phyloP scores from a whole-genome alignment of 2,113 vertebrate species.

The Macheiramphus alcinus region DNA sequence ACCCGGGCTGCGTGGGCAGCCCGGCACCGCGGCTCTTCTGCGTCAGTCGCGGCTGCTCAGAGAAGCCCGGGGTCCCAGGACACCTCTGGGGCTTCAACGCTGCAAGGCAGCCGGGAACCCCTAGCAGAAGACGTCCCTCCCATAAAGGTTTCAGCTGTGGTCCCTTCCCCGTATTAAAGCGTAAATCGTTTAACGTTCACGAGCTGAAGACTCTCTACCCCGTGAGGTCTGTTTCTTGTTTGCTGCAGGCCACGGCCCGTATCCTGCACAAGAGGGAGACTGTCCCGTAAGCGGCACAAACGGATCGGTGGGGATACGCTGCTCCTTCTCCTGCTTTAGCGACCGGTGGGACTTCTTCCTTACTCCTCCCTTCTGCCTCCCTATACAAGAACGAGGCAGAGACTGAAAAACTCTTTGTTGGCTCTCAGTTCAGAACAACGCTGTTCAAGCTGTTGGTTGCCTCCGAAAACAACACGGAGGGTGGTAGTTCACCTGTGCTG shows the following conservation, averaged over 20 bases:
- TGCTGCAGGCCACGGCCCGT: not conserved
- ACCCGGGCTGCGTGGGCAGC: not conserved
- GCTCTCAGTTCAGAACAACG: not conserved
- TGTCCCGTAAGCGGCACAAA: accelerated
- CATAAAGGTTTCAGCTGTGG: not conserved
- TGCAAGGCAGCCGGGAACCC: not conserved
- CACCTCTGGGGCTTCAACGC: not conserved
- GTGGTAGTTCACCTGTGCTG: not conserved
- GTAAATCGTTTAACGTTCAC: not conserved
- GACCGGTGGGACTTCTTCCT: not conserved
- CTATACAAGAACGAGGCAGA: not conserved
- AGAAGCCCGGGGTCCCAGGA: not conserved
- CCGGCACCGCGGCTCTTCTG: not conserved
- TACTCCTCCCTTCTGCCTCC: not conserved
- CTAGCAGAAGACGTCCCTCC: not conserved
- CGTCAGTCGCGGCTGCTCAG: accelerated
- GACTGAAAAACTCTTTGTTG: not conserved
- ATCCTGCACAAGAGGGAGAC: not conserved
- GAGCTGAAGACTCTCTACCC: not conserved
- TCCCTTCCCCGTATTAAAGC: not conserved
- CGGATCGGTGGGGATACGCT: accelerated
- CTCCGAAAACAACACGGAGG: accelerated
- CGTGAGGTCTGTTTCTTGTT: not conserved
- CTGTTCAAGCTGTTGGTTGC: not conserved
- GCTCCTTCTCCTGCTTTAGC: not conserved